phyloP scores from a whole-genome alignment of 2,113 vertebrate species.

The Pachypanchax playfairii region DNA sequence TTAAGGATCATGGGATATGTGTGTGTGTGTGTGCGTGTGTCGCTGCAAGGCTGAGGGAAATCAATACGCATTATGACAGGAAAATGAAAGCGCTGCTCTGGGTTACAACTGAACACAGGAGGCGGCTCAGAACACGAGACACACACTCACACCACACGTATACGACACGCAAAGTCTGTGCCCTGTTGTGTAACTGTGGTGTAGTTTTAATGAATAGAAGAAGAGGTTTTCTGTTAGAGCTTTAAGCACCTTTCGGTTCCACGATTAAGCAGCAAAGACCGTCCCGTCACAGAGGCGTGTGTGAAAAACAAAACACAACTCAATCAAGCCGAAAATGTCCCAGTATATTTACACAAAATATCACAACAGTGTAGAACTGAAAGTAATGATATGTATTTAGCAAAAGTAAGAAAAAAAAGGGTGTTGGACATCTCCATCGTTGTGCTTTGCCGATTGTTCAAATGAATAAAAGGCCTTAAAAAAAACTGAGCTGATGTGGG shows the following conservation, averaged over 20 bases:
- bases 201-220: slow-evolving; percentile 61
- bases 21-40: slow-evolving; percentile 49
- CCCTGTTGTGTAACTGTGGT: slow-evolving; percentile 68
- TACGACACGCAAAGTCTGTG: slow-evolving; percentile 27
- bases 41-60: slow-evolving; percentile 72
- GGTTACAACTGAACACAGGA: slow-evolving; percentile 77
- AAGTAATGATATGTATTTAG: no score
- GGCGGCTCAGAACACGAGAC: slow-evolving; percentile 48
- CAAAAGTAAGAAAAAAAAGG: no score
- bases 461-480: no score
- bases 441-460: no score
- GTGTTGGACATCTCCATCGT: no score
- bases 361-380: no score
- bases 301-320: no score
- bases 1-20: slow-evolving; percentile 57
- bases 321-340: neutral
- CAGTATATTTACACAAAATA: no score
- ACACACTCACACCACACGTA: slow-evolving; percentile 25
- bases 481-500: no score
- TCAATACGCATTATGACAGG: slow-evolving; percentile 81
- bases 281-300: no score
- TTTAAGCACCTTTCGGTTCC: slow-evolving; percentile 8
- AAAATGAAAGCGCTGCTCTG: slow-evolving; percentile 79
- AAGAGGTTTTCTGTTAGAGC: slow-evolving; percentile 72
- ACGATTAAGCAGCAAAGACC: neutral